A percentile compares a stretch with the other conserved stretches of the same genome.
These are phyloP conservation scores for Aphidius ervi DNA, from an alignment of 1,140 invertebrate species.

Conservation along the genomic window DNA sequence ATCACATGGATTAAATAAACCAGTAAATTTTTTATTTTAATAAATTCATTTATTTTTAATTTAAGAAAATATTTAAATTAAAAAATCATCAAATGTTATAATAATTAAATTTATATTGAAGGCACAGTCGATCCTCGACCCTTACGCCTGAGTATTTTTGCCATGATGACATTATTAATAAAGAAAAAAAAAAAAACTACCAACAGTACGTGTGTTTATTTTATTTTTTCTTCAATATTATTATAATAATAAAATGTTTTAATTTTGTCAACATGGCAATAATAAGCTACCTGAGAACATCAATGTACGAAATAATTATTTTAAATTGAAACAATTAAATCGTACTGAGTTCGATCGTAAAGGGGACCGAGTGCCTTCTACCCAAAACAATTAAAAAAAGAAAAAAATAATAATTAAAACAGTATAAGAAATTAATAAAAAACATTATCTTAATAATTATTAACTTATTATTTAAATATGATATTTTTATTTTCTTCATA, in stretches of 20 bases:
- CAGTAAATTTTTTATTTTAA: constrained; percentile 32
- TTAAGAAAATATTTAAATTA: constrained; percentile 23
- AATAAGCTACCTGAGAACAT: constrained; percentile 47
- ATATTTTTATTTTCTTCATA: too few relatives aligned
- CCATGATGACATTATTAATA: constrained; percentile 39
- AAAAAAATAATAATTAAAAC: constrained; percentile 6
- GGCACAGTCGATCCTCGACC: constrained; percentile 53
- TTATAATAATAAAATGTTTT: constrained; percentile 20
- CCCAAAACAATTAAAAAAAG: constrained; percentile 17
- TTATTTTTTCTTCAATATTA: too few relatives aligned
- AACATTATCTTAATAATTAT: constrained; percentile 14
- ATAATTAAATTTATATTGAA: constrained; percentile 30
- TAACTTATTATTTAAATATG: too few relatives aligned
- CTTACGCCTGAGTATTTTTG: constrained; percentile 48
- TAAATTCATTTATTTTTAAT: constrained; percentile 13
- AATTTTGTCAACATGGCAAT: constrained; percentile 47
- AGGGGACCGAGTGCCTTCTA: constrained; percentile 53
- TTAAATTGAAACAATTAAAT: constrained; percentile 38
- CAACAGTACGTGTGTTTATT: background rate
- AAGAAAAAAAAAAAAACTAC: constrained; percentile 1
- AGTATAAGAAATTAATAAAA: constrained; percentile 25
- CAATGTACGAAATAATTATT: constrained; percentile 43
- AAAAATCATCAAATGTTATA: constrained; percentile 28
- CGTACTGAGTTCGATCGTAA: constrained; percentile 51
- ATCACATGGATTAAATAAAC: too few relatives aligned